These are phyloP conservation scores for Coregonus ussuriensis DNA, from an alignment of 2,797 vertebrate species.

Conservation along the genomic window DNA sequence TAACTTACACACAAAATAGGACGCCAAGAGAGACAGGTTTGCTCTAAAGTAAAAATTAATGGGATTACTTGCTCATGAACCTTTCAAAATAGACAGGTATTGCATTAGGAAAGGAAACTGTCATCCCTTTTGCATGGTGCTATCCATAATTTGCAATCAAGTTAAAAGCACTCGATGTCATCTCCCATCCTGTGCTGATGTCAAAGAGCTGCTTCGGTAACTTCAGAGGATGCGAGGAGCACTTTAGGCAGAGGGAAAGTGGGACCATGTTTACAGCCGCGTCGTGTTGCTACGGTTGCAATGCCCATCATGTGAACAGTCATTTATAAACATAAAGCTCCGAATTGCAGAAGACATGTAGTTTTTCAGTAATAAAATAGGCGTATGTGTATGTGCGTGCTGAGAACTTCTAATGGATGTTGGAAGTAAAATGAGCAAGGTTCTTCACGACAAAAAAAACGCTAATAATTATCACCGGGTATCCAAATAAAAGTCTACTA, in stretches of 20 bases:
- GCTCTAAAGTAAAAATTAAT: constrained; percentile 76
- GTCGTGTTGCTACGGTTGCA: neutral
- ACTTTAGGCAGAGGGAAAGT: constrained; percentile 55
- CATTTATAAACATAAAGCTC: neutral
- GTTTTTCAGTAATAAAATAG: neutral
- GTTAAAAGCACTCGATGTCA: constrained; percentile 78
- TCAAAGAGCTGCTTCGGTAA: constrained; percentile 74
- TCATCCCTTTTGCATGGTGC: constrained; percentile 61
- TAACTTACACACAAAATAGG: constrained; percentile 68
- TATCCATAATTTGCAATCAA: constrained; percentile 80
- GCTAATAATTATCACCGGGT: neutral
- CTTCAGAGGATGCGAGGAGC: constrained; percentile 71
- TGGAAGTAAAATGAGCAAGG: neutral
- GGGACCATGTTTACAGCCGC: neutral
- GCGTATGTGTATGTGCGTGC: neutral
- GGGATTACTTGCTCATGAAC: constrained; percentile 79
- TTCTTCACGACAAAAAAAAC: neutral
- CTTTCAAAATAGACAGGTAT: constrained; percentile 77
- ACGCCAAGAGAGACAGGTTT: constrained; percentile 73
- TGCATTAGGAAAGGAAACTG: constrained; percentile 69
- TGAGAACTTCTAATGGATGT: neutral
- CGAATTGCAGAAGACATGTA: neutral
- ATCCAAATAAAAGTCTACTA: neutral
- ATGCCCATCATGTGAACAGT: neutral
- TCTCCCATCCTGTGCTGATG: constrained; percentile 73